These are phyloP conservation scores for Endotricha flammealis DNA, from an alignment of 2,888 invertebrate genomes.

Conservation along the genomic window DNA sequence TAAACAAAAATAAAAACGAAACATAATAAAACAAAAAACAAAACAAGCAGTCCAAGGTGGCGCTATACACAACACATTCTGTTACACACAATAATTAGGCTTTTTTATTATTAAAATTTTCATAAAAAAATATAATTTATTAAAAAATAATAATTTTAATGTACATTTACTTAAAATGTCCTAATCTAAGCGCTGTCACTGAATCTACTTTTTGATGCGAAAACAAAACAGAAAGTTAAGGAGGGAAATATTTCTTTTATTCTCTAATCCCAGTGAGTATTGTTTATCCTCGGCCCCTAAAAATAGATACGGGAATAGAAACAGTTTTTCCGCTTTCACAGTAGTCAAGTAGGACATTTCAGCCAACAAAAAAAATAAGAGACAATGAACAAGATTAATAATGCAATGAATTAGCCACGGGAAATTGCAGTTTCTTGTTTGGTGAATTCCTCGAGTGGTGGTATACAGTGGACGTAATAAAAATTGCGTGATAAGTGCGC, in stretches of 20 bases:
- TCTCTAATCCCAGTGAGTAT: background rate
- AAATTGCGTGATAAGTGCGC: conserved; percentile 48
- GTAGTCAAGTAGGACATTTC: conserved; percentile 35
- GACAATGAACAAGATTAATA: conserved; percentile 58
- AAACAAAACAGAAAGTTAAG: no score
- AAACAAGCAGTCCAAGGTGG: no score
- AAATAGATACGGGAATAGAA: background rate
- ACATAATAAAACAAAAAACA: no score
- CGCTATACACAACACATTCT: no score
- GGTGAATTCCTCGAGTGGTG: conserved; percentile 49
- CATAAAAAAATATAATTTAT: no score
- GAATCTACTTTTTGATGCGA: no score
- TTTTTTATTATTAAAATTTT: no score
- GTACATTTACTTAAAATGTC: no score
- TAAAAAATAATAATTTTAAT: no score
- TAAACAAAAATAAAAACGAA: no score
- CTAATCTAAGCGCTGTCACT: no score
- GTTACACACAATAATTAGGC: no score
- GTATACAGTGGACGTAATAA: conserved; percentile 34
- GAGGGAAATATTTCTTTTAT: background rate
- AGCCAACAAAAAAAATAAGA: conserved; percentile 35
- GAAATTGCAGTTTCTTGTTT: conserved; percentile 65
- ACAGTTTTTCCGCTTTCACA: conserved; percentile 15
- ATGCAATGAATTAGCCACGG: conserved; percentile 56
- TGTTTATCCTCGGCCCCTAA: background rate